These are phyloP conservation scores for Argentina silus DNA, from an alignment of 2,797 vertebrate species.

Conservation along the genomic window DNA sequence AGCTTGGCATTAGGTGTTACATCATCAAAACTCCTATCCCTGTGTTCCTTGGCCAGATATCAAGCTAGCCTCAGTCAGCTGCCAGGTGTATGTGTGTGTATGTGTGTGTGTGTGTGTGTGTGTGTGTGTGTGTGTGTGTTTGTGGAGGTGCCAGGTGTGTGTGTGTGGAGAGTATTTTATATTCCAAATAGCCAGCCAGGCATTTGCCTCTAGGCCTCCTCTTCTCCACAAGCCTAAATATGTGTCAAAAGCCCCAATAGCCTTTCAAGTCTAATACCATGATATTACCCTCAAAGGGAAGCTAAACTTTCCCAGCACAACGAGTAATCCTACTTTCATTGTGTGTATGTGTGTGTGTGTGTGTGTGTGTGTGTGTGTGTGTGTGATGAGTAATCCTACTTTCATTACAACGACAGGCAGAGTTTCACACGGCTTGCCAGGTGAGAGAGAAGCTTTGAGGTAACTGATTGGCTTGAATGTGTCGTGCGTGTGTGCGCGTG, in stretches of 20 bases:
- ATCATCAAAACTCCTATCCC: conserved; percentile 27
- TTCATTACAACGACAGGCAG: conserved; percentile 39
- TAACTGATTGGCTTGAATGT: neutral
- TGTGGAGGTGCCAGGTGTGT: no score
- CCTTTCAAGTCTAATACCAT: conserved; percentile 65
- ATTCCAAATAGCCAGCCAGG: conserved; percentile 54
- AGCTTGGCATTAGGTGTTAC: conserved; percentile 19
- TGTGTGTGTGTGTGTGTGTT: no score
- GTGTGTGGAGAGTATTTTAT: conserved; percentile 39
- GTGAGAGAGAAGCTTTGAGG: conserved; percentile 30
- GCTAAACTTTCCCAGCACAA: conserved; percentile 63
- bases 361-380: no score
- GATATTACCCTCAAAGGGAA: conserved; percentile 65
- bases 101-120: no score
- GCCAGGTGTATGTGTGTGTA: conserved; percentile 32
- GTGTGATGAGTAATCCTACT: conserved; percentile 55
- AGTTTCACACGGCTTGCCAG: conserved; percentile 39
- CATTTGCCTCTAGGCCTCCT: conserved; percentile 57
- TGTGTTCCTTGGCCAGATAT: conserved; percentile 42
- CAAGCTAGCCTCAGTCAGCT: conserved; percentile 40
- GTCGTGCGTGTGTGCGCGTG: conserved; percentile 19
- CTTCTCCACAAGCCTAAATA: conserved; percentile 60
- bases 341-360: no score
- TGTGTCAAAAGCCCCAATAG: conserved; percentile 58
- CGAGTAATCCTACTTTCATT: conserved; percentile 60